Percentiles rank a stretch among this genome's conserved stretches.
Evolutionary conservation across 2,113 vertebrate species (phyloP).

Genomic region (Balaenoptera acutorostrata): DNA sequence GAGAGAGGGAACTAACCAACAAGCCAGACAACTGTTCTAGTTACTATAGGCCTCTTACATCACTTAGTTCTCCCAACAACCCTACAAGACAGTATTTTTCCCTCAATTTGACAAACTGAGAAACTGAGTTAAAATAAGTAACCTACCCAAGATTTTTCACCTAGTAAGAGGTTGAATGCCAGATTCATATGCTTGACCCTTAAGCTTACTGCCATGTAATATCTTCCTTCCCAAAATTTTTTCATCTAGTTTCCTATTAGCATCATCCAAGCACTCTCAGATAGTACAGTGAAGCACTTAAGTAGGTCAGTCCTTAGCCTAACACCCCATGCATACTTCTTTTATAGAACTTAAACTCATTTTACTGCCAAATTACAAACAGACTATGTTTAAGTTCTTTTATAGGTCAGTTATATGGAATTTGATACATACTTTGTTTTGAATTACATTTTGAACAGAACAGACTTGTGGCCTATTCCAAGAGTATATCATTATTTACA

Average conservation of each 20-base stretch:
- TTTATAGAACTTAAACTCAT: background rate
- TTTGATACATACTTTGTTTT: background rate
- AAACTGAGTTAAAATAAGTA: background rate
- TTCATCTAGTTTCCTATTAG: background rate
- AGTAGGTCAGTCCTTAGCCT: background rate
- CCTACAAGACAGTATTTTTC: background rate
- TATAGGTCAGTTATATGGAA: background rate
- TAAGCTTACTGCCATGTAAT: background rate
- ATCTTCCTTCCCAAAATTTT: background rate
- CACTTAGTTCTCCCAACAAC: background rate
- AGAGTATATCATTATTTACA: background rate
- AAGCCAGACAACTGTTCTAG: background rate
- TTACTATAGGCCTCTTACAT: background rate
- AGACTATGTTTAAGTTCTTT: background rate
- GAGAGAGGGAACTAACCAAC: background rate
- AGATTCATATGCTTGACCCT: background rate
- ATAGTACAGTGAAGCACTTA: background rate
- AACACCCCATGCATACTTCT: background rate
- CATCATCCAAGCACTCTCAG: background rate
- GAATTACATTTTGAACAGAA: background rate
- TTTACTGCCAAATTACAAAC: background rate
- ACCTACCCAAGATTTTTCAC: background rate
- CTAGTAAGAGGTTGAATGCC: background rate
- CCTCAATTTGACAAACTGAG: background rate
- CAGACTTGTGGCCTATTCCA: background rate